These are phyloP conservation scores for Xanthia togata DNA, from an alignment of 2,888 invertebrate genomes.

Conservation along the genomic window DNA sequence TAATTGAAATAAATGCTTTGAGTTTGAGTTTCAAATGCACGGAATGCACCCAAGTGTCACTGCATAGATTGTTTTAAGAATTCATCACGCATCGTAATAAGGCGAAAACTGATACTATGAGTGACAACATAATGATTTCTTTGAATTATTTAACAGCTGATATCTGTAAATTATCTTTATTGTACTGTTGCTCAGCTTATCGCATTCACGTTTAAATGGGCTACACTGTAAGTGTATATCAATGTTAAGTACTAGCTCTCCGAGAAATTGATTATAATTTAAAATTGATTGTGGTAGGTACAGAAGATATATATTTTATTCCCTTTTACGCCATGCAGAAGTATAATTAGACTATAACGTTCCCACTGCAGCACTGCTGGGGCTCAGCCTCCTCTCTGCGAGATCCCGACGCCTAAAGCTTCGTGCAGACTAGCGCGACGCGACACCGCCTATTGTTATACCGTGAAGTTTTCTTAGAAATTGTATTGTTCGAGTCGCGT, in stretches of 20 bases:
- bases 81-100: constrained; percentile 8
- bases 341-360: background rate
- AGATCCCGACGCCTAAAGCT: no score
- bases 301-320: background rate
- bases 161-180: constrained; percentile 52
- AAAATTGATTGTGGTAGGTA: background rate
- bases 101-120: background rate
- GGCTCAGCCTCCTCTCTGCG: background rate
- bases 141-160: constrained; percentile 48
- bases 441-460: no score
- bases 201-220: constrained; percentile 23
- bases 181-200: constrained; percentile 34
- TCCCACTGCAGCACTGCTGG: background rate
- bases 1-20: background rate
- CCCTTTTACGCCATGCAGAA: background rate
- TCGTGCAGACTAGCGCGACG: no score
- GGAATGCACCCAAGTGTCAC: background rate
- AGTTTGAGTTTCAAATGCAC: background rate
- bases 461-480: no score
- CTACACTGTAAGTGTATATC: constrained; percentile 38
- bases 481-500: no score
- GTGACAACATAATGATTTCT: constrained; percentile 51
- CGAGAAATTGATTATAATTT: constrained; percentile 19
- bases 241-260: constrained; percentile 13
- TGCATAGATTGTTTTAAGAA: background rate